Base-by-base conservation (phyloP, 2,797 vertebrate species). In the Thripadectes ignobilis region DNA sequence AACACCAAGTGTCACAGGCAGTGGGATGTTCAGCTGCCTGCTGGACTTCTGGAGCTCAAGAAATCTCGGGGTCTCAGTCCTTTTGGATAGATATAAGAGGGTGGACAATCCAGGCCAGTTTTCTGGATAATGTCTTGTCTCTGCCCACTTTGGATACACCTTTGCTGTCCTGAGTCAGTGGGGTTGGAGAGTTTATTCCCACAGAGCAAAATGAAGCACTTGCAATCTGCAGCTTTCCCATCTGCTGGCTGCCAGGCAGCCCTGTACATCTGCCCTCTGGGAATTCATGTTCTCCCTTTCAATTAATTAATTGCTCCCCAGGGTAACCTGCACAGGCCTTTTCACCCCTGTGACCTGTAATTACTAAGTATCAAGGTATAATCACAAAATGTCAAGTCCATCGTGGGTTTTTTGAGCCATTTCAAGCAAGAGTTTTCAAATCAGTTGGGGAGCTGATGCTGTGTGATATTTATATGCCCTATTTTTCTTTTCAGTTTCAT, bases 401-500 rank as follows among this genome's bases (percentile, higher is more conserved):
- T 75, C 43, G n/a, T n/a, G n/a, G n/a, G n/a, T 38, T 38, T 46
- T 65, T 63, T 61, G 54, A 75, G 49, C 34, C 0, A 24, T 75
- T 85, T 67, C 0, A 24, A 68, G 68, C 36, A 71, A 39, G 71
- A 81, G 24, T 32, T 66, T 88, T 30, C 0, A 11, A 74, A 68
- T 73, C 68, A 73, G 27, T 43, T 27, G 34, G 12, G 32, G 32
- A 61, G 59, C 66, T 84, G 68, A 63, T 9, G 24, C 76, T 69
- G 45, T 6, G 0, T 52, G 67, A 67, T 67, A 78, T 58, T 95
- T 46, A 86, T 21, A 5, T 45, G 22, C 29, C 24, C 2, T 92
- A 11, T 85, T 74, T 97, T 94, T 89, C 63, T 93, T 87, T 95
- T 49, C 69, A 98, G 98, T 34, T 98, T 98, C 93, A 98, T 98